A percentile compares a stretch with the other conserved stretches of the same genome.
Evolutionary conservation across 2,797 vertebrate genomes (phyloP).

Genomic region (Silurus lanzhouensis): DNA sequence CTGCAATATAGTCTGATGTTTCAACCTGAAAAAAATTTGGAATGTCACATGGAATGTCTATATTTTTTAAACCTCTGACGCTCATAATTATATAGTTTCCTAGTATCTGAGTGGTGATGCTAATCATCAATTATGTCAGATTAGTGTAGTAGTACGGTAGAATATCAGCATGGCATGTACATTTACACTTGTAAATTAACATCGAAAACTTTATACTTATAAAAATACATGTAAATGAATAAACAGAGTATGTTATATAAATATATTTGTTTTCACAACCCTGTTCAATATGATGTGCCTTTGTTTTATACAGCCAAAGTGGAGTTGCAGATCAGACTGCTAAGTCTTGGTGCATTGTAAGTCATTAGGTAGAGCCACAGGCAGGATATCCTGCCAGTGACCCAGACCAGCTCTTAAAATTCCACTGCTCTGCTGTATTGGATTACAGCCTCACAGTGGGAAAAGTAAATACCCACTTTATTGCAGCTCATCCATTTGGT

Average conservation of each 20-base stretch:
- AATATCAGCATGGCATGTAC: not conserved
- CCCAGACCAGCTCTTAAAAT: constrained; percentile 64
- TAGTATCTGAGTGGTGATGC: not conserved
- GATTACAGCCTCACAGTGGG: constrained; percentile 60
- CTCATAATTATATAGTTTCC: not conserved
- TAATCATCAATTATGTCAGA: not conserved
- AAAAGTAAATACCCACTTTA: constrained; percentile 70
- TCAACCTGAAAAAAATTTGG: not conserved
- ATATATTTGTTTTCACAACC: not conserved
- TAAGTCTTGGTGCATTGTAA: constrained; percentile 42
- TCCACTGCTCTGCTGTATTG: constrained; percentile 59
- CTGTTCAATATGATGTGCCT: not conserved
- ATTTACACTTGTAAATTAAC: not conserved
- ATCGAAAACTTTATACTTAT: not conserved
- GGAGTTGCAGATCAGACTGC: constrained; percentile 40
- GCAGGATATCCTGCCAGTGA: constrained; percentile 55
- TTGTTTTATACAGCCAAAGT: not conserved
- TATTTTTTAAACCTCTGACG: not conserved
- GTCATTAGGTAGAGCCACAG: constrained; percentile 53
- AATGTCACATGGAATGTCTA: not conserved
- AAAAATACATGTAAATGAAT: not conserved
- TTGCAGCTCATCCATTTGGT: constrained; percentile 70
- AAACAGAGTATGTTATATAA: not conserved
- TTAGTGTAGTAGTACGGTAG: not conserved
- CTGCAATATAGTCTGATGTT: not conserved